Base-by-base conservation (phyloP, 2,888 invertebrate species). In the Aelia acuminata region DNA sequence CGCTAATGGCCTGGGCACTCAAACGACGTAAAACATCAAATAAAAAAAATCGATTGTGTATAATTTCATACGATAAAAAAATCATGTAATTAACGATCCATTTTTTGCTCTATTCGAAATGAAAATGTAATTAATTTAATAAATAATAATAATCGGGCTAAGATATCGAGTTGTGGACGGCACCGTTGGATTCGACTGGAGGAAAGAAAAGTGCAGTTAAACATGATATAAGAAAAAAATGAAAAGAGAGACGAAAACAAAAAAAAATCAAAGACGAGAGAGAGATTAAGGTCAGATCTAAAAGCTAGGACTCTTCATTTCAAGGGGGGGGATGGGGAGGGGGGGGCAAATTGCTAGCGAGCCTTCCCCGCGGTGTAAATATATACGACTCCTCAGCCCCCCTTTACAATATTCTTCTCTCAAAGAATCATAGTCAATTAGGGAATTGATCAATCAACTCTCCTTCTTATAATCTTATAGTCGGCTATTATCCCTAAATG, bases 181-280 rank as follows among this genome's bases (percentile, higher is more conserved):
- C n/a, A 50, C 11, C 13, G 48, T 48, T 11, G 49, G 4, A 20
- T 18, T 50, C 2, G 10, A 53, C 53, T 8, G 10, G 53, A 53
- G 22, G 53, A 53, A 53, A 53, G 53, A 53, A 53, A 53, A 53
- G n/a, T 53, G 53, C 53, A 53, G 53, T 53, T 53, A 53, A 53
- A n/a, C 53, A n/a, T 8, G 53, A 5, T 53, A 53, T 53, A n/a
- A 53, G 53, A n/a, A 53, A 53, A 53, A 53, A 53, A n/a, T n/a
- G 53, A 53, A 53, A 53, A 53, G 10, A n/a, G 53, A 53, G n/a
- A 53, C 8, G 8, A 18, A 53, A 53, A 22, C 4, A 53, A 49
- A 53, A 53, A 53, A n/a, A 53, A 8, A 53, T n/a, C 8, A 8
- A 3, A 53, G n/a, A 53, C 7, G n/a, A 53, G 7, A 53, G n/a